Conservation (phyloP, 2,113 vertebrate genomes). For the Labeo rohita region DNA sequence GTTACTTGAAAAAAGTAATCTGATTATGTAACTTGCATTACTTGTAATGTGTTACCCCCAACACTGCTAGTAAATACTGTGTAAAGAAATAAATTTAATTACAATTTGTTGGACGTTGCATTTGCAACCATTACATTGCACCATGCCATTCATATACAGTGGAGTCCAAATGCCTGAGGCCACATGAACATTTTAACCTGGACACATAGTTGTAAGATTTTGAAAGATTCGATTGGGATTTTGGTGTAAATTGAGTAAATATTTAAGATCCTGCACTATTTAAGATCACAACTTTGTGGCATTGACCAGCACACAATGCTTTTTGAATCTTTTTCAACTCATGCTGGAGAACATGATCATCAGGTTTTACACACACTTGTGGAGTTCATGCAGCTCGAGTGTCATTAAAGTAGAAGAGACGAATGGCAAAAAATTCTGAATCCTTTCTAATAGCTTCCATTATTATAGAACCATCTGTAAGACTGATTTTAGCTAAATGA, state of each 20-base stretch:
- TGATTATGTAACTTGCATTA: no score
- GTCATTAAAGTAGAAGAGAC: background rate
- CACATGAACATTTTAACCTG: background rate
- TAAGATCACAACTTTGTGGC: background rate
- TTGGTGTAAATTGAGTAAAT: background rate
- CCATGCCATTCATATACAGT: background rate
- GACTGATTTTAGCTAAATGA: background rate
- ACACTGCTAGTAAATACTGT: background rate
- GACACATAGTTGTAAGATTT: background rate
- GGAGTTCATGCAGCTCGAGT: background rate
- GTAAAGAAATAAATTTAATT: background rate
- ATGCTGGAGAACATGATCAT: background rate
- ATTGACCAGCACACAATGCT: background rate
- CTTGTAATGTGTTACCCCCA: no score
- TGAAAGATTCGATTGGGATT: no score
- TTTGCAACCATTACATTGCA: background rate
- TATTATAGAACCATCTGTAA: constrained; percentile 20
- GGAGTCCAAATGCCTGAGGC: background rate
- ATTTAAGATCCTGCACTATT: background rate
- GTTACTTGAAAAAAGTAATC: no score
- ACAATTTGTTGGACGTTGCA: background rate
- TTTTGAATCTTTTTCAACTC: background rate
- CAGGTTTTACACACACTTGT: background rate
- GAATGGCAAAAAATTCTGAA: background rate
- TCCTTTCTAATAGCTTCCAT: constrained; percentile 6